Base-by-base conservation (phyloP, 2,888 invertebrate species). In the Campaea margaritaria region DNA sequence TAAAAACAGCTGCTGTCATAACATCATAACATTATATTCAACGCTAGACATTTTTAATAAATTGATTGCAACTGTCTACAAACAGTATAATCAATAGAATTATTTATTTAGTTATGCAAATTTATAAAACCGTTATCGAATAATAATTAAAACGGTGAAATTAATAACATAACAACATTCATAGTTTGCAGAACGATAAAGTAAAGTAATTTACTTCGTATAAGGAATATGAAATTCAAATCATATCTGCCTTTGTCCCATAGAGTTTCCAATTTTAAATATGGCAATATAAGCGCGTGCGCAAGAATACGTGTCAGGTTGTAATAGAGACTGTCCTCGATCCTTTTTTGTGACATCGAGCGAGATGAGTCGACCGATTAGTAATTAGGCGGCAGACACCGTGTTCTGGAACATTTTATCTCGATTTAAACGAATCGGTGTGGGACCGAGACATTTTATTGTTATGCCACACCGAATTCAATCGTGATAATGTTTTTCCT, bases 371-470 rank as follows among this genome's bases (percentile, higher is more conserved):
- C 80, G 77, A 73, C 80, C 84, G 91, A 92, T 92, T 87, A 88
- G 85, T 90, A 91, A 91, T 91, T 91, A 90, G 87, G 85, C 82
- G 83, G 83, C 81, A 78, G 88, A 91, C 91, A 90, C 90, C 27
- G 85, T 90, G 90, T 91, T 89, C 84, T 81, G 71, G 78, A 75
- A 74, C 82, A 81, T 81, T 88, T 90, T 85, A 89, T 87, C 86
- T 85, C 78, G 76, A 81, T 74, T 82, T 82, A 76, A 79, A 70
- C 83, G 46, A 41, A 46, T 89, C 85, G 27, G 45, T 39, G 86
- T 90, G 64, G 73, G 69, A 68, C 70, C 73, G 72, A 70, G 65
- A 74, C 73, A 66, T 76, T 81, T 85, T 82, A 81, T 83, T 78
- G 74, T 70, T 73, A 58, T 63, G 60, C 63, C 68, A 69, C 70